phyloP scores from a whole-genome alignment of 2,797 vertebrate genomes.

The Nyctalus aviator region DNA sequence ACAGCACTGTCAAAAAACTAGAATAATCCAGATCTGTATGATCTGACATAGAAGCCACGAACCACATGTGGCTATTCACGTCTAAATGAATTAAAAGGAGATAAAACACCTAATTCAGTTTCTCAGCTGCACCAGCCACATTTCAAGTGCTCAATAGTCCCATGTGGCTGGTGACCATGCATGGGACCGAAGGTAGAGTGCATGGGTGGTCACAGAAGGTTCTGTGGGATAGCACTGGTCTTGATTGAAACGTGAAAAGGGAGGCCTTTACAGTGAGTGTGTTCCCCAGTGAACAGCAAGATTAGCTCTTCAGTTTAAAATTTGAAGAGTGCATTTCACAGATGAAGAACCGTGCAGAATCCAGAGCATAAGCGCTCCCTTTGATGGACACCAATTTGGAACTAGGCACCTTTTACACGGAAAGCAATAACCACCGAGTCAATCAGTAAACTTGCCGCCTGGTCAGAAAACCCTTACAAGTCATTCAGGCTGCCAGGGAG shows the following conservation, averaged over 20 bases:
- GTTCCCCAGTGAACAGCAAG: conserved; percentile 10
- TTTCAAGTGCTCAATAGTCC: neutral
- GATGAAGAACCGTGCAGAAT: neutral
- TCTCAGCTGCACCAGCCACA: neutral
- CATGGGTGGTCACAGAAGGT: neutral
- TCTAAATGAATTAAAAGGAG: neutral
- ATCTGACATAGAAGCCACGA: neutral
- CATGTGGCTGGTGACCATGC: neutral
- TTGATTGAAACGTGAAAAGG: neutral
- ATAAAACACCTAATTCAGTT: neutral
- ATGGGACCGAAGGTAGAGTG: neutral
- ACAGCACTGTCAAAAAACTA: neutral
- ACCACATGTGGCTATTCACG: neutral
- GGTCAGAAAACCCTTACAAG: conserved; percentile 22
- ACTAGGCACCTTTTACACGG: conserved; percentile 44
- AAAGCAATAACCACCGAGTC: conserved; percentile 61
- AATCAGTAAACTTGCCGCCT: conserved; percentile 59
- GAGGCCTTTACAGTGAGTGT: neutral
- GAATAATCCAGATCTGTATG: neutral
- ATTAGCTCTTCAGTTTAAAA: conserved; percentile 8
- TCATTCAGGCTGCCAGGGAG: neutral
- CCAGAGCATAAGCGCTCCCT: neutral
- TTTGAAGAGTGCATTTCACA: conserved; percentile 11
- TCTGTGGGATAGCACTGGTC: neutral
- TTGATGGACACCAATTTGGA: conserved; percentile 27